phyloP scores from a whole-genome alignment of 2,113 vertebrate genomes.

The Pteropus alecto region DNA sequence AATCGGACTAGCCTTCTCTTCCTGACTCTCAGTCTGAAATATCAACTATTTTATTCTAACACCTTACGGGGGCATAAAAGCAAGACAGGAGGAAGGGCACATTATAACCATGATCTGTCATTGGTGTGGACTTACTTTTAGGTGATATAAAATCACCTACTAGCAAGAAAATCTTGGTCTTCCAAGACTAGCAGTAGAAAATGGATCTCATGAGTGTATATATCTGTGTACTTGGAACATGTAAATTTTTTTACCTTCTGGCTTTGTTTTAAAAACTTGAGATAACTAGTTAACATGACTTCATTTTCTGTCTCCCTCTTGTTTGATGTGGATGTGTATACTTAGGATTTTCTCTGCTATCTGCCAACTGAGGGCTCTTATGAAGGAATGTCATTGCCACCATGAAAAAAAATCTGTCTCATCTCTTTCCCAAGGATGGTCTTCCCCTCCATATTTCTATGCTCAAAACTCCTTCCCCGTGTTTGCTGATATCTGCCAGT shows the following conservation, averaged over 20 bases:
- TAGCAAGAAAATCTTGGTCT: neutral
- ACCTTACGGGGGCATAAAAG: neutral
- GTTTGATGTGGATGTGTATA: neutral
- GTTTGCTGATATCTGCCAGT: neutral
- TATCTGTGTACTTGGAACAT: neutral
- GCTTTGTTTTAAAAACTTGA: neutral
- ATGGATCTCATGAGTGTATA: neutral
- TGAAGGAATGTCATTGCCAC: neutral
- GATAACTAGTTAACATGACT: neutral
- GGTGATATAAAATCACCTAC: neutral
- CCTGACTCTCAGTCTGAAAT: neutral
- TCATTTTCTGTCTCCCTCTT: neutral
- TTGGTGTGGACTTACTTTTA: neutral
- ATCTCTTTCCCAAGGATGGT: neutral
- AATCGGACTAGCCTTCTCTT: neutral
- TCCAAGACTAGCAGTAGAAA: neutral
- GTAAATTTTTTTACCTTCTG: neutral
- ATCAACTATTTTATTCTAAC: neutral
- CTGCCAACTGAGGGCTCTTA: neutral
- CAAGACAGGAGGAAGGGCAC: neutral
- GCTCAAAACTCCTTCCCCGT: neutral
- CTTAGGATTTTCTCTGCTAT: no score
- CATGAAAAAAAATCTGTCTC: neutral
- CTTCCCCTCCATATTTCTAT: neutral
- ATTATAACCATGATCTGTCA: neutral